Conservation (phyloP, 2,888 invertebrate genomes). For the Enchytraeus crypticus region DNA sequence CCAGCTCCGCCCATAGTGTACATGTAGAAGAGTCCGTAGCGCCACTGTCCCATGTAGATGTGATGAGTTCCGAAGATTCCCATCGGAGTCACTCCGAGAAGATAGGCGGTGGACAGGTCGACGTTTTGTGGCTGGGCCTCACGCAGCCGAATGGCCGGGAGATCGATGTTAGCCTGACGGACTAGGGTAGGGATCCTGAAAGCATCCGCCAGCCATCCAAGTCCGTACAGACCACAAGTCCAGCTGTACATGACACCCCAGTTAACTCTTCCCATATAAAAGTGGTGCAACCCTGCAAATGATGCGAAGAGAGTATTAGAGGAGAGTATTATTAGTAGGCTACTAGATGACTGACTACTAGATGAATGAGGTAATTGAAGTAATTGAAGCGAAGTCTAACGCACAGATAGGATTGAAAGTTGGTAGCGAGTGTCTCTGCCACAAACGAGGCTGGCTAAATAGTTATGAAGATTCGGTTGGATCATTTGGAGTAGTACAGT, state of each 20-base stretch:
- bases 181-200: constrained; percentile 1
- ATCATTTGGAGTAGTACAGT: no score
- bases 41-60: constrained; percentile 9
- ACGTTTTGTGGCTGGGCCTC: not conserved
- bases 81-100: not conserved
- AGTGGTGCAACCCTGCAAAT: not conserved
- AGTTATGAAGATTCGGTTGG: no score
- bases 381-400: not conserved
- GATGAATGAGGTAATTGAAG: not conserved
- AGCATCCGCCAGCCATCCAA: constrained; percentile 5
- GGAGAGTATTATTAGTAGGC: not conserved
- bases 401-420: no score
- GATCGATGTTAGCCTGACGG: not conserved
- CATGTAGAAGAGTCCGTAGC: constrained; percentile 6
- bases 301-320: not conserved
- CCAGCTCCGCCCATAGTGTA: constrained; percentile 12
- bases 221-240: constrained; percentile 2
- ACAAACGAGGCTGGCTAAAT: no score
- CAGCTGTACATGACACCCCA: constrained; percentile 6
- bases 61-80: constrained; percentile 13
- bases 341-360: not conserved
- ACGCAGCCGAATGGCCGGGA: not conserved
- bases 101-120: not conserved
- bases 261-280: not conserved
- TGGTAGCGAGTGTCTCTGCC: no score